These are phyloP conservation scores for Chiloscyllium plagiosum DNA, from an alignment of 2,113 vertebrate genomes.

Conservation along the genomic window DNA sequence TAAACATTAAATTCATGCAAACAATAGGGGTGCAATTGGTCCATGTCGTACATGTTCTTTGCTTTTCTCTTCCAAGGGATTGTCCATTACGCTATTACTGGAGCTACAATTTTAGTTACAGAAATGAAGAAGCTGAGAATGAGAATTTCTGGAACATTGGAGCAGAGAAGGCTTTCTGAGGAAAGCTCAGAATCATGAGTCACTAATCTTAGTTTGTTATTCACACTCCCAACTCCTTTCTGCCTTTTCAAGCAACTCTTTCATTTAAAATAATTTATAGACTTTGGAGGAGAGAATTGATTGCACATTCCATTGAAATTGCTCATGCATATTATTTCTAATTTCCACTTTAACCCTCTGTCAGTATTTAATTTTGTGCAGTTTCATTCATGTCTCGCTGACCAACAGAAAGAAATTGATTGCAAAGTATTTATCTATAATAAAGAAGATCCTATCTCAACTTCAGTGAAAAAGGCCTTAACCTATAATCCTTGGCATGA, in stretches of 20 bases:
- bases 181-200: not conserved
- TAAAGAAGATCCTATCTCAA: not conserved
- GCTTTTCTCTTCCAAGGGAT: not conserved
- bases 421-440: slow-evolving; percentile 2
- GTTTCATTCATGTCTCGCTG: not conserved
- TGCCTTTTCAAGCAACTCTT: not conserved
- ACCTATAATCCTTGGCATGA: not conserved
- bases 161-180: not conserved
- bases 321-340: not conserved
- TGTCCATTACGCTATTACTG: not conserved
- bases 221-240: not conserved
- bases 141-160: not conserved
- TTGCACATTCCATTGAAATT: not conserved
- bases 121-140: not conserved
- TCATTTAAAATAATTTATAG: not conserved
- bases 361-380: not conserved
- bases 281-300: not conserved
- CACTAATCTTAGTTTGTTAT: too few species aligned
- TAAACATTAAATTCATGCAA: not conserved
- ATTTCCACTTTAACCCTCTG: not conserved
- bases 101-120: not conserved
- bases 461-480: not conserved
- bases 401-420: not conserved
- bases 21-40: not conserved
- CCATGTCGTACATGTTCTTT: not conserved